These are phyloP conservation scores for Tupaia tana DNA, from an alignment of 2,113 vertebrate species.

Conservation along the genomic window DNA sequence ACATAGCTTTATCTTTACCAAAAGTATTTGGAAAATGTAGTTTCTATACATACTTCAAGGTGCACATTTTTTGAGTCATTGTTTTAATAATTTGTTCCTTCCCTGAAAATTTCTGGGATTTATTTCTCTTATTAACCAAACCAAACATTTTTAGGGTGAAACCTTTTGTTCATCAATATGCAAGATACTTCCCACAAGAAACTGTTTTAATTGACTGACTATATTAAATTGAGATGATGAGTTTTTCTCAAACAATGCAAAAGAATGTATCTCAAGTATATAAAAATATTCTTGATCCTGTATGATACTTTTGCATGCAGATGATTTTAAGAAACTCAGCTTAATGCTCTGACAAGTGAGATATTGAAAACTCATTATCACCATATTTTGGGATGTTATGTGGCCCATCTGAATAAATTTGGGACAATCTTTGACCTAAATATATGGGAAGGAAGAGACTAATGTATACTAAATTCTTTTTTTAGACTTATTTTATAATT, in stretches of 20 bases:
- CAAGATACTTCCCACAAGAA: not conserved
- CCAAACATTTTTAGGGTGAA: slow-evolving; percentile 28
- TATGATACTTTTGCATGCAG: not conserved
- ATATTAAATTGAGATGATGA: not conserved
- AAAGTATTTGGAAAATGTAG: slow-evolving; percentile 62
- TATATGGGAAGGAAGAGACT: not conserved
- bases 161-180: slow-evolving; percentile 9
- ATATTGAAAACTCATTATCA: not conserved
- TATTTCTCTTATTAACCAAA: slow-evolving; percentile 39
- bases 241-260: not conserved
- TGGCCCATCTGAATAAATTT: not conserved
- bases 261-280: slow-evolving; percentile 18
- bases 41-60: slow-evolving; percentile 48
- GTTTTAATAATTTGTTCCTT: slow-evolving; percentile 22
- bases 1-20: slow-evolving; percentile 67
- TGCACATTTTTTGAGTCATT: not conserved
- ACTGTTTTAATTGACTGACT: slow-evolving; percentile 13
- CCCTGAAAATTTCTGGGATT: not conserved
- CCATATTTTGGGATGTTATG: not conserved
- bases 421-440: not conserved
- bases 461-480: not conserved
- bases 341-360: not conserved
- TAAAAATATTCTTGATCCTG: not conserved
- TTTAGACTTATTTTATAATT: not conserved
- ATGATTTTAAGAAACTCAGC: not conserved